These are phyloP conservation scores for Rhynchonycteris naso DNA, from an alignment of 2,797 vertebrate species.

Conservation along the genomic window DNA sequence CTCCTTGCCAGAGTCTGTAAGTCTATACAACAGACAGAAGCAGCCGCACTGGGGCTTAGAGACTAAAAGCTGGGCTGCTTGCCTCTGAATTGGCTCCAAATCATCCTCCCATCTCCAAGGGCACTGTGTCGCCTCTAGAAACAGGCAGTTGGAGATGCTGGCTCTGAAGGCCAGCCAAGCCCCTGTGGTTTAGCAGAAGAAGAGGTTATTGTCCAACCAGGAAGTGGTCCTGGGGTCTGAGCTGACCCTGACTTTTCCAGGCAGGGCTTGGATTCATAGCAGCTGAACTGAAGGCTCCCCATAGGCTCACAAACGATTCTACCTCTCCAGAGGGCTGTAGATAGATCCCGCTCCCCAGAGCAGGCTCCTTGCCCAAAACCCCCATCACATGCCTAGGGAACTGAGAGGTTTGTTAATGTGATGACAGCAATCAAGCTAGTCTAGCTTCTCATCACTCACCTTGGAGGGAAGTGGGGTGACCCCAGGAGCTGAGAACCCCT, in stretches of 20 bases:
- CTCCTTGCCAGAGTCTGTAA: not conserved
- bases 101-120: constrained; percentile 58
- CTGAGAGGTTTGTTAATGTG: constrained; percentile 41
- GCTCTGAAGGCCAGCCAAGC: constrained; percentile 71
- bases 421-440: constrained; percentile 3
- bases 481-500: not conserved
- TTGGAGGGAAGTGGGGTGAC: not conserved
- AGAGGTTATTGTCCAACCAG: constrained; percentile 73
- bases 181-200: constrained; percentile 74
- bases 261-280: constrained; percentile 23
- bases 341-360: not conserved
- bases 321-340: constrained; percentile 9
- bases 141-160: constrained; percentile 58
- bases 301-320: constrained; percentile 50
- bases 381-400: not conserved
- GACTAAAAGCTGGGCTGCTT: constrained; percentile 52
- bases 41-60: constrained; percentile 36
- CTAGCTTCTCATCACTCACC: not conserved
- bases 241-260: constrained; percentile 64
- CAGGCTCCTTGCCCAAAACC: not conserved
- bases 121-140: constrained; percentile 40
- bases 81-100: constrained; percentile 43
- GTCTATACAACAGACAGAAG: not conserved
- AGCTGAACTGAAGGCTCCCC: constrained; percentile 39
- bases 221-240: constrained; percentile 75